Base-by-base conservation (phyloP, 2,113 vertebrate genomes). In the Pseudopodoces humilis region DNA sequence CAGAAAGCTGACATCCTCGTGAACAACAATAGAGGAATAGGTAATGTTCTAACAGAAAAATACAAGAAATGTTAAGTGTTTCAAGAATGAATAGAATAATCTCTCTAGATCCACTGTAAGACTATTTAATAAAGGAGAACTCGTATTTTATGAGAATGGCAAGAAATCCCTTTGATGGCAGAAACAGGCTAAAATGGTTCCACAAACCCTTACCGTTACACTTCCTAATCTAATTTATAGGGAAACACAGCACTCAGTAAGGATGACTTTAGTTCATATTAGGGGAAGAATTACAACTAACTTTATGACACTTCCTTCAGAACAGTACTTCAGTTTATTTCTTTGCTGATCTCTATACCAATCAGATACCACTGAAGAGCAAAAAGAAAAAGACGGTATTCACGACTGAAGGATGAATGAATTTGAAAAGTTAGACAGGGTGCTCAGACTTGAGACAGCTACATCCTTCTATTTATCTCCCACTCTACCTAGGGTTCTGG, bases 1-100 rank as follows among this genome's bases (percentile, higher is more conserved):
- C 13, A 76, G 28, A 63, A 35, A 53, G 27, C 10, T 43, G 10
- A 43, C 2, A 6, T 60, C 13, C n/a, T 65, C 0, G 0, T 27
- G 15, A 83, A 69, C 18, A 64, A n/a, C 17, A 44, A 50, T 1
- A 9, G 5, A 55, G 30, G 44, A 85, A 79, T 1, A 0, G 3
- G 17, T 12, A 50, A 27, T 37, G 35, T 39, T 70, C 23, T 37
- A 79, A 35, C 35, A 52, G 27, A 69, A 58, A 33, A 41, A 59
- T 8, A 9, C 25, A 88, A 46, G 9, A 79, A 77, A 33, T 20
- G 4, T n/a, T 11, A 60, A 46, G 15, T 30, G 30, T 30, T 77
- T 41, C 31, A 87, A 72, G 81, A 25, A 47, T 15, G 1, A 69
- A 64, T 4, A 4, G 14, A 76, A 55, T 11, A 39, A 81, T 35